phyloP scores from a whole-genome alignment of 2,113 vertebrate species.

The Eidolon helvum region DNA sequence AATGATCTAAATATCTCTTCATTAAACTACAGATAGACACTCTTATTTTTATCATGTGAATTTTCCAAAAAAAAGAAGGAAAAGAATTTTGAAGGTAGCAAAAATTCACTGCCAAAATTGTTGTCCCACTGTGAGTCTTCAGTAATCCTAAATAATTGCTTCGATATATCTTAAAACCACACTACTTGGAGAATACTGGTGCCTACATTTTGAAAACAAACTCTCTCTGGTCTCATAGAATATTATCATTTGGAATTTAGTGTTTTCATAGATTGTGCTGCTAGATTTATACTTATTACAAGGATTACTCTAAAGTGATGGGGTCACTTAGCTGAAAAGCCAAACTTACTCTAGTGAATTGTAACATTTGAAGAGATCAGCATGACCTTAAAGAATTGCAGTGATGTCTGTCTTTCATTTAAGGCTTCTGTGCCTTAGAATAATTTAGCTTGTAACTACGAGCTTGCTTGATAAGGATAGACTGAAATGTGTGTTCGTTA shows the following conservation, averaged over 20 bases:
- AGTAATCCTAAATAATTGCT: conserved; percentile 22
- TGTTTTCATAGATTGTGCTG: conserved; percentile 53
- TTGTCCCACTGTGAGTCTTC: neutral
- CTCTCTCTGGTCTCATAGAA: neutral
- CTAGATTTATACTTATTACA: conserved; percentile 46
- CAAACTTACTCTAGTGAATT: conserved; percentile 55
- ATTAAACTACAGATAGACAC: neutral
- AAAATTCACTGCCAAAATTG: conserved; percentile 38
- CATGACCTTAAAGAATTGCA: conserved; percentile 72
- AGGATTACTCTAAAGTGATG: conserved; percentile 65
- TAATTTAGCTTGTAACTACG: conserved; percentile 50
- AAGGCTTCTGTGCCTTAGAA: conserved; percentile 56
- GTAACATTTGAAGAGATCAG: conserved; percentile 79
- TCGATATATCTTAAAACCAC: neutral
- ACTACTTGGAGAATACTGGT: neutral
- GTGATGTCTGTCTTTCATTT: conserved; percentile 70
- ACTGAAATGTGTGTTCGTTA: conserved; percentile 45
- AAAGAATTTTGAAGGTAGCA: conserved; percentile 32
- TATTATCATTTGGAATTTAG: conserved; percentile 40
- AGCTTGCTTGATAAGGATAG: conserved; percentile 61
- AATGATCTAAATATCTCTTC: neutral
- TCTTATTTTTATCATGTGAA: neutral
- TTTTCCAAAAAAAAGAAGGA: neutral
- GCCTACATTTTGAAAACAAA: conserved; percentile 25
- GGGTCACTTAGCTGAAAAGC: conserved; percentile 59